Evolutionary conservation across 2,797 vertebrate species (phyloP).

Genomic region (Pseudocheirus occidentalis): DNA sequence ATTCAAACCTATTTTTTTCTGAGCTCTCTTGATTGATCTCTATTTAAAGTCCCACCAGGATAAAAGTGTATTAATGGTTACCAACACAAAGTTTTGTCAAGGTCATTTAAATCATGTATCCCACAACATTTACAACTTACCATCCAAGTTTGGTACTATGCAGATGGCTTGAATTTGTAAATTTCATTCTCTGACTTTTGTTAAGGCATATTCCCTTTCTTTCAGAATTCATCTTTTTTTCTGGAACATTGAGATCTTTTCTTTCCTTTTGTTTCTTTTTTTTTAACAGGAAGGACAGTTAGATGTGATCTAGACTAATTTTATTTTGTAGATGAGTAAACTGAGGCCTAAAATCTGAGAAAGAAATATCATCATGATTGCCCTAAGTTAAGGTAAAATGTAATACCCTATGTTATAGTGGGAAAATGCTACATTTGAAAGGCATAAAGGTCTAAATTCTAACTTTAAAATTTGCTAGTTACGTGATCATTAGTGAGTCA

Average conservation of each 20-base stretch:
- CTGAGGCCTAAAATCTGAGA: not conserved
- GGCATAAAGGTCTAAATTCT: not conserved
- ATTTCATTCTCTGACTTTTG: not conserved
- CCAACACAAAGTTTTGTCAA: conserved; percentile 46
- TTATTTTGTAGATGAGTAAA: not conserved
- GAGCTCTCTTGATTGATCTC: conserved; percentile 33
- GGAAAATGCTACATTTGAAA: not conserved
- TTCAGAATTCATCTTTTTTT: not conserved
- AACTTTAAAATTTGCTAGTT: not conserved
- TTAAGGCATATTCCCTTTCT: not conserved
- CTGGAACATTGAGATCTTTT: conserved; percentile 12
- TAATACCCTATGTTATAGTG: not conserved
- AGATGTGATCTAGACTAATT: not conserved
- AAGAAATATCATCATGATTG: not conserved
- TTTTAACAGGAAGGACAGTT: not conserved
- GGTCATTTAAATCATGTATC: not conserved
- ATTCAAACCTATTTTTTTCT: conserved; percentile 35
- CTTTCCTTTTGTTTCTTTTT: not conserved
- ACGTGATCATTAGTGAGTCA: not conserved
- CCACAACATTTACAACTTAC: not conserved
- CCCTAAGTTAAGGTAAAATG: not conserved
- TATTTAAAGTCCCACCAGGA: conserved; percentile 28
- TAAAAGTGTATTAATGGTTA: not conserved
- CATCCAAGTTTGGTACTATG: conserved; percentile 17
- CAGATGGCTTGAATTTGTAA: conserved; percentile 45